Percentiles rank a stretch among this genome's conserved stretches.
These are phyloP conservation scores for Peromyscus maniculatus DNA, from an alignment of 2,113 vertebrate species.

Conservation along the genomic window DNA sequence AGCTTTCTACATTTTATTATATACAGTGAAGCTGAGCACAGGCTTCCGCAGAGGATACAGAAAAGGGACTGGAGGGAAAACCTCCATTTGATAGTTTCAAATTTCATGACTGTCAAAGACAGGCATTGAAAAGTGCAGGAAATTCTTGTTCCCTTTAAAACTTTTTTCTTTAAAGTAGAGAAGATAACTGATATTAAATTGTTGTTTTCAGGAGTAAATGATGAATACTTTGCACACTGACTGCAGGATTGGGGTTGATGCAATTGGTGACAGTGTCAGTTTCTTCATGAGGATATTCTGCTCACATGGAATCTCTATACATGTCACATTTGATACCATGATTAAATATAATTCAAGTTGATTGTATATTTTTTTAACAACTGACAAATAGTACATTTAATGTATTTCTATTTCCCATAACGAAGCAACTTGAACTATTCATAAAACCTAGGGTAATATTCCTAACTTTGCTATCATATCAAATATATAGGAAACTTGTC, in stretches of 20 bases:
- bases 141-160: conserved; percentile 41
- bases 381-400: background rate
- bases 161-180: background rate
- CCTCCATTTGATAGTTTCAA: background rate
- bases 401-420: background rate
- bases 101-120: background rate
- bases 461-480: background rate
- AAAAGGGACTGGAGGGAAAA: background rate
- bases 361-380: background rate
- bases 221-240: background rate
- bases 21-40: background rate
- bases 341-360: conserved; percentile 24
- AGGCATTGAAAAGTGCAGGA: background rate
- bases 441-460: conserved; percentile 14
- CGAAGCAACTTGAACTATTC: conserved; percentile 32
- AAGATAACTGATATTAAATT: background rate
- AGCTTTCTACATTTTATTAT: background rate
- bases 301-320: background rate
- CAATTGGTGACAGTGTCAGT: background rate
- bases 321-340: conserved; percentile 3
- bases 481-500: background rate
- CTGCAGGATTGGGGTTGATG: background rate
- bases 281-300: background rate
- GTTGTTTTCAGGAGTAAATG: conserved; percentile 28
- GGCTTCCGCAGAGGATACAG: background rate